phyloP scores from a whole-genome alignment of 2,888 invertebrate genomes.

The Ellobium chinense region DNA sequence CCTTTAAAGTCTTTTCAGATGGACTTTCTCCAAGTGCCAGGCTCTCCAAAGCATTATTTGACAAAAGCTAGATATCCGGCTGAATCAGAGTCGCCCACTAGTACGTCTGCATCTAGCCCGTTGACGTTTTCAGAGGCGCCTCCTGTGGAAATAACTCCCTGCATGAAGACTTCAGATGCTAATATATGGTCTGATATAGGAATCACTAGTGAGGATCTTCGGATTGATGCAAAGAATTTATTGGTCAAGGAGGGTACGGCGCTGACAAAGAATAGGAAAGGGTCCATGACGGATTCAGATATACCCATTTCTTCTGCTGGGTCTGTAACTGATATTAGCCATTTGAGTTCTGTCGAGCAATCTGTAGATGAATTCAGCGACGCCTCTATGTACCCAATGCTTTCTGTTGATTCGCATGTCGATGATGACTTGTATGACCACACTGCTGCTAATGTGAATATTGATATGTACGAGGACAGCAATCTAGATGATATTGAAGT shows the following conservation, averaged over 20 bases:
- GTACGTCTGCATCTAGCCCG: neutral
- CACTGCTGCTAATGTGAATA: neutral
- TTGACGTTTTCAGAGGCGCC: neutral
- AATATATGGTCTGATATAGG: no score
- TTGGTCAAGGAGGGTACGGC: neutral
- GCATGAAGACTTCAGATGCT: no score
- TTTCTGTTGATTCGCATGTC: neutral
- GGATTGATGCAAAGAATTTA: no score
- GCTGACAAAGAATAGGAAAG: neutral
- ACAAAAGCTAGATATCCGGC: slow-evolving; percentile 17
- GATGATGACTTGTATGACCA: neutral
- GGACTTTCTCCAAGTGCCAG: slow-evolving; percentile 28
- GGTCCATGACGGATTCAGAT: neutral
- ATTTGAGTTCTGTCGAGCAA: neutral
- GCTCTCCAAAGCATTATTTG: slow-evolving; percentile 19
- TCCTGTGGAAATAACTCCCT: neutral
- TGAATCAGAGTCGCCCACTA: neutral
- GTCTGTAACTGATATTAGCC: neutral
- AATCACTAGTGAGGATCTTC: no score
- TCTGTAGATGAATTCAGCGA: slow-evolving; percentile 24
- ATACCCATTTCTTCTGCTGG: neutral
- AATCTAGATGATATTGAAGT: neutral
- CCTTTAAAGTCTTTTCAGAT: neutral
- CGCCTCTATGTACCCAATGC: neutral
- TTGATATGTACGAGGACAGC: neutral